Percentiles rank a stretch among this genome's conserved stretches.
phyloP scores from a whole-genome alignment of 2,113 vertebrate species.

The Piprites chloris region DNA sequence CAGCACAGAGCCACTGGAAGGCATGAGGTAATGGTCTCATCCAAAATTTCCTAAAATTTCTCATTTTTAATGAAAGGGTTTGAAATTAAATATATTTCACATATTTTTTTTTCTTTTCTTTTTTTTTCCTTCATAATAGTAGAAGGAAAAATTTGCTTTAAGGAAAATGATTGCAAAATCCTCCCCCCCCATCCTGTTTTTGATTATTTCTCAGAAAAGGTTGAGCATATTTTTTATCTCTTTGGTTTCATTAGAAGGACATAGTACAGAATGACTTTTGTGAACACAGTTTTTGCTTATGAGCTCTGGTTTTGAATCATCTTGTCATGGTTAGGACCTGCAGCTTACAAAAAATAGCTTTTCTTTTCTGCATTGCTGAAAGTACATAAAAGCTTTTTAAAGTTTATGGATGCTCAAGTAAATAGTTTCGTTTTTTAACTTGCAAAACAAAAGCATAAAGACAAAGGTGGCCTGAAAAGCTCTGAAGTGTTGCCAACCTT shows the following conservation, averaged over 20 bases:
- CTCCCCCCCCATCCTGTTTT: rapidly evolving
- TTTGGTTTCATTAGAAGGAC: not conserved
- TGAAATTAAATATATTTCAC: not conserved
- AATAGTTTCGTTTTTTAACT: not conserved
- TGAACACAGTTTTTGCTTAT: not conserved
- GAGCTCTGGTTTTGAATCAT: not conserved
- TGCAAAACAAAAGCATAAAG: not conserved
- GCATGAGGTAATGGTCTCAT: not conserved
- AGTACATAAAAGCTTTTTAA: not conserved
- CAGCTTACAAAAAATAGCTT: not conserved
- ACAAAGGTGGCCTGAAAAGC: not conserved
- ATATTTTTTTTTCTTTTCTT: not conserved
- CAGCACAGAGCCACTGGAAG: not conserved
- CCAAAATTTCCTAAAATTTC: not conserved
- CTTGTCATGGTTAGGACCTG: not conserved
- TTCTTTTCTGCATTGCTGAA: not conserved
- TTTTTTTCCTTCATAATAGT: not conserved
- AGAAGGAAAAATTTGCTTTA: not conserved
- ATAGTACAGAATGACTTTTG: not conserved
- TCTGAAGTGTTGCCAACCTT: not conserved
- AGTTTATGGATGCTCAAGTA: not conserved
- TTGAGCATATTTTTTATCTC: not conserved
- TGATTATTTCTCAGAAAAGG: not conserved
- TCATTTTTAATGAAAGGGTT: not conserved
- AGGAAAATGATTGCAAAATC: not conserved